Conservation (phyloP, 2,888 invertebrate genomes). For the Leptopterna dolabrata region DNA sequence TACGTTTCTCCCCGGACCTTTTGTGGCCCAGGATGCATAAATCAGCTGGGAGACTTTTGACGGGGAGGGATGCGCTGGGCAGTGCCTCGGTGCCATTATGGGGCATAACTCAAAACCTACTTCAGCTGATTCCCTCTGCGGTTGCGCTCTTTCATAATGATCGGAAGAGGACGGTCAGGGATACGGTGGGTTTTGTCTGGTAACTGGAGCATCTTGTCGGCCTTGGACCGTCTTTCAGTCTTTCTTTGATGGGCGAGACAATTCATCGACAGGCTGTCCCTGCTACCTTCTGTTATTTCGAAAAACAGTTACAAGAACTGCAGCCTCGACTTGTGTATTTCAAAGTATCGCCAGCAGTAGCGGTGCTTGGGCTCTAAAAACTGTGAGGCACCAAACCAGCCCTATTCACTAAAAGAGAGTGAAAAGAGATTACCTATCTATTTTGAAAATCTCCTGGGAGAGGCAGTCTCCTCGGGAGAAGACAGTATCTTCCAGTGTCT, state of each 20-base stretch:
- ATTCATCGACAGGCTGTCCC: not conserved
- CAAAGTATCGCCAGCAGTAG: too few species aligned
- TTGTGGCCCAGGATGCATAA: conserved; percentile 52
- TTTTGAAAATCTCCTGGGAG: too few species aligned
- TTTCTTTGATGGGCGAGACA: not conserved
- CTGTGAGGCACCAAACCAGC: too few species aligned
- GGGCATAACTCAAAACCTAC: conserved; percentile 46
- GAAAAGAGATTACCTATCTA: too few species aligned
- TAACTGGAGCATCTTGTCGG: not conserved
- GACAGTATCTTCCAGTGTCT: too few species aligned
- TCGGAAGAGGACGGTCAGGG: not conserved
- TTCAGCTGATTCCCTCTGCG: not conserved
- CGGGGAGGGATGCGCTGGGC: conserved; percentile 16
- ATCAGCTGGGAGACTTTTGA: conserved; percentile 51
- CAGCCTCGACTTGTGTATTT: not conserved
- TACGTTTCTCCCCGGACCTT: conserved; percentile 26
- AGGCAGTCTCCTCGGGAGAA: too few species aligned
- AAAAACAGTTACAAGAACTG: not conserved
- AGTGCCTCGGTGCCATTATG: conserved; percentile 37
- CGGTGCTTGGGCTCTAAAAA: too few species aligned
- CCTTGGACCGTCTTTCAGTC: not conserved
- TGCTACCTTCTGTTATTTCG: not conserved
- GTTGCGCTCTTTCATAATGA: conserved; percentile 50
- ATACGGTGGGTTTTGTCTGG: not conserved
- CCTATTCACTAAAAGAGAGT: too few species aligned